phyloP scores from a whole-genome alignment of 2,797 vertebrate species.

The Danio choprae region DNA sequence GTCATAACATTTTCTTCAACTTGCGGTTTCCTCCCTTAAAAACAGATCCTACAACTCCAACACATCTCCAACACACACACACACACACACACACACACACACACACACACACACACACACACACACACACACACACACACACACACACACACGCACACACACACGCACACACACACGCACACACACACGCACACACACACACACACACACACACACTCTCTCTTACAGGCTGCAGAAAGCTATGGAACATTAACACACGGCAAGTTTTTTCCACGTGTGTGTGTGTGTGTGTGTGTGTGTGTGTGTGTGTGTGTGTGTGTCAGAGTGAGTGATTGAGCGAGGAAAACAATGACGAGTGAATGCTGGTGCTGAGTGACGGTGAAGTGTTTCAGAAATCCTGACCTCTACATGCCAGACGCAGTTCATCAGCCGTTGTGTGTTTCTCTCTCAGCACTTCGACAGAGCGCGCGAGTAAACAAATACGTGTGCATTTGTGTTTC shows the following conservation, averaged over 20 bases:
- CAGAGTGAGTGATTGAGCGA: constrained; percentile 41
- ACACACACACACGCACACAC: no score
- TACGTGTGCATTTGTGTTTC: neutral
- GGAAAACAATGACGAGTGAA: constrained; percentile 58
- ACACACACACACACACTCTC: no score
- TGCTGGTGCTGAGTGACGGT: constrained; percentile 53
- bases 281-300: constrained; percentile 16
- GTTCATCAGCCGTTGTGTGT: constrained; percentile 35
- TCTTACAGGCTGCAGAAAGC: constrained; percentile 32
- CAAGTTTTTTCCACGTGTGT: constrained; percentile 9
- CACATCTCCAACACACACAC: neutral
- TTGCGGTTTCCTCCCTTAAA: constrained; percentile 64
- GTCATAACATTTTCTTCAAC: constrained; percentile 74
- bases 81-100: no score
- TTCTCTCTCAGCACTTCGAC: neutral
- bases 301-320: constrained; percentile 24
- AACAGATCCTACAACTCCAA: constrained; percentile 21
- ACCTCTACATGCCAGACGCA: constrained; percentile 44
- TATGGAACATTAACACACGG: constrained; percentile 4
- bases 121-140: no score
- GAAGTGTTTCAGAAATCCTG: constrained; percentile 52
- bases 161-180: no score
- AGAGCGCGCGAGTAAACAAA: constrained; percentile 24
- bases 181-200: no score
- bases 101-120: no score